Conservation (phyloP, 2,888 invertebrate genomes). For the Rhabditoides inermis region DNA sequence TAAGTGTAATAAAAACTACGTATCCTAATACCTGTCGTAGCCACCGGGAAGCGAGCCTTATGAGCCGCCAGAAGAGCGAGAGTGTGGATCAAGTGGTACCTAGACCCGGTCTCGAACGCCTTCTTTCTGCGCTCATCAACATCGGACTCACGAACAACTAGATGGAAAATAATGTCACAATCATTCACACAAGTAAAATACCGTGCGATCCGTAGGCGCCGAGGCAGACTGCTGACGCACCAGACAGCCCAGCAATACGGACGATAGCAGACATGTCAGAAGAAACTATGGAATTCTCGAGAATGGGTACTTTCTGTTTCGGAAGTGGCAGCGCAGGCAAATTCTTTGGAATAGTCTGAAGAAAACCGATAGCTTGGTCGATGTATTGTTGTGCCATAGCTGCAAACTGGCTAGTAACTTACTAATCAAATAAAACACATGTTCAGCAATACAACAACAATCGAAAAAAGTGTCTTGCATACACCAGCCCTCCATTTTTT, state of each 20-base stretch:
- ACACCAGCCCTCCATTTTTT: no score
- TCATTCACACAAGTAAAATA: constrained; percentile 38
- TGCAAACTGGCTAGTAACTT: no score
- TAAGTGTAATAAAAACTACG: neutral
- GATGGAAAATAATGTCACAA: constrained; percentile 5
- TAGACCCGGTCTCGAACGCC: constrained; percentile 78
- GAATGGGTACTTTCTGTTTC: no score
- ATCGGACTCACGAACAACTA: constrained; percentile 43
- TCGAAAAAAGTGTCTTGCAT: no score
- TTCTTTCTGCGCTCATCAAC: constrained; percentile 63
- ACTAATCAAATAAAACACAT: no score
- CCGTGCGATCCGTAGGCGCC: constrained; percentile 76
- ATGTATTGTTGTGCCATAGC: no score
- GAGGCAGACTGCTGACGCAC: constrained; percentile 76
- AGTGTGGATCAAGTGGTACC: constrained; percentile 75
- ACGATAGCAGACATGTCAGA: constrained; percentile 19
- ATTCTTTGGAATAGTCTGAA: no score
- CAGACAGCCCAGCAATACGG: constrained; percentile 75
- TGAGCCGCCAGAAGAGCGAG: constrained; percentile 77
- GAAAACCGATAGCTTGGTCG: no score
- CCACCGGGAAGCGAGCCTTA: constrained; percentile 31
- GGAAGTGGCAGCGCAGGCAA: no score
- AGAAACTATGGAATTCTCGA: no score
- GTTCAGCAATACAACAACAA: no score
- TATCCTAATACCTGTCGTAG: constrained; percentile 27